Conservation (phyloP, 1,140 invertebrate genomes). For the Brachionus angularis region DNA sequence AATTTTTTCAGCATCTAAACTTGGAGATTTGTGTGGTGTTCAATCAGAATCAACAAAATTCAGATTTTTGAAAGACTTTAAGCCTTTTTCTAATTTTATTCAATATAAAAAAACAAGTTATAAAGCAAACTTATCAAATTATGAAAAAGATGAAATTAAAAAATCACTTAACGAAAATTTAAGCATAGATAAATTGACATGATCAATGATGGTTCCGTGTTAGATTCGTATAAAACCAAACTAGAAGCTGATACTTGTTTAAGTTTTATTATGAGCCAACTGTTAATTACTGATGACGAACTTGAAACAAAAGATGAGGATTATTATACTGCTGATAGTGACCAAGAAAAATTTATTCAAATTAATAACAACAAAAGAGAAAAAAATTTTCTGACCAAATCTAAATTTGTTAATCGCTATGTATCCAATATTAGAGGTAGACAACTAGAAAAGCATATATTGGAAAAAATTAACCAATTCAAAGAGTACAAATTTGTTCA, state of each 20-base stretch:
- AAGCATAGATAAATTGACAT: background rate
- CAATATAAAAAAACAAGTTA: background rate
- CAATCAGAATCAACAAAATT: constrained; percentile 2
- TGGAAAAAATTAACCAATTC: background rate
- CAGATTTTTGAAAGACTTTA: constrained; percentile 4
- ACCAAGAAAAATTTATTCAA: too few relatives aligned
- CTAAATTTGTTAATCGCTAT: background rate
- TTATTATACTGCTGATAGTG: too few relatives aligned
- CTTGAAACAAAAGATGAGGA: too few relatives aligned
- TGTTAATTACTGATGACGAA: too few relatives aligned
- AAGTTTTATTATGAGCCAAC: too few relatives aligned
- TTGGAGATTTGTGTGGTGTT: background rate
- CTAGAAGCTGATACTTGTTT: too few relatives aligned
- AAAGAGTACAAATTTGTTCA: background rate
- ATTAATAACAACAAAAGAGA: too few relatives aligned
- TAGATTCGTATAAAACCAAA: background rate
- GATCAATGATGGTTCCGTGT: background rate
- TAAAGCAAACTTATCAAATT: background rate
- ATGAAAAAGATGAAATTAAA: background rate
- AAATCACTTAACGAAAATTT: background rate
- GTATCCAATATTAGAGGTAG: background rate
- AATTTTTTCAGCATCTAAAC: background rate
- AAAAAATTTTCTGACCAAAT: too few relatives aligned
- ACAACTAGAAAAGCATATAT: background rate
- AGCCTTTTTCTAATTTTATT: constrained; percentile 6